These are phyloP conservation scores for Nymphalis c-album DNA, from an alignment of 2,888 invertebrate species.

Conservation along the genomic window DNA sequence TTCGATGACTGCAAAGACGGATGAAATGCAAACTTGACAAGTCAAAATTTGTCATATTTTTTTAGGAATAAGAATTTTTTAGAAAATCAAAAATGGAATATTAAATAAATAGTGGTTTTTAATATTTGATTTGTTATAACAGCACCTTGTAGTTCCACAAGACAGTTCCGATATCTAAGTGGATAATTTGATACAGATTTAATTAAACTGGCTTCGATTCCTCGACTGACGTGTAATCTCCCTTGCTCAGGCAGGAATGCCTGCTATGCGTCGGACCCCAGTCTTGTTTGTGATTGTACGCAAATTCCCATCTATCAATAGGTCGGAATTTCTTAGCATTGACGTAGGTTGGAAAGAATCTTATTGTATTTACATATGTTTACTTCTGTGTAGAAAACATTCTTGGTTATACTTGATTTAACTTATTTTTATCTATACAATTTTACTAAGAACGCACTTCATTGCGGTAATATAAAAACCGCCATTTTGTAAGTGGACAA, in stretches of 20 bases:
- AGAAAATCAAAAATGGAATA: neutral
- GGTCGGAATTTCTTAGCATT: conserved; percentile 8
- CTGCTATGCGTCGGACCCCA: conserved; percentile 50
- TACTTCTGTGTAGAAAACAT: no score
- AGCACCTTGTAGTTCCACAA: neutral
- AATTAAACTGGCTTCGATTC: conserved; percentile 70
- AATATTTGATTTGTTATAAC: neutral
- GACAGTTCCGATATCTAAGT: conserved; percentile 39
- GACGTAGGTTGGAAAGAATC: conserved; percentile 3
- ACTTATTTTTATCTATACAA: no score
- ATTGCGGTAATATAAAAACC: no score
- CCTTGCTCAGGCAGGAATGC: conserved; percentile 44
- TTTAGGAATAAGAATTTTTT: no score
- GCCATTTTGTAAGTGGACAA: no score
- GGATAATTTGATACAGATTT: conserved; percentile 77
- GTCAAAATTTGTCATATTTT: no score
- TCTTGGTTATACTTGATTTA: no score
- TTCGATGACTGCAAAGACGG: no score
- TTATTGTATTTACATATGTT: neutral
- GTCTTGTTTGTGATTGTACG: conserved; percentile 43
- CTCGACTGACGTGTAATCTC: conserved; percentile 53
- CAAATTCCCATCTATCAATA: conserved; percentile 17
- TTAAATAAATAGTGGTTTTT: neutral
- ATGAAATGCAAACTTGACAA: no score
- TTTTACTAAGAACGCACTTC: no score